Evolutionary conservation across 1,140 invertebrate species (phyloP), one percentile per base, ranked within the genome.

Genomic region (Lineus longissimus): DNA sequence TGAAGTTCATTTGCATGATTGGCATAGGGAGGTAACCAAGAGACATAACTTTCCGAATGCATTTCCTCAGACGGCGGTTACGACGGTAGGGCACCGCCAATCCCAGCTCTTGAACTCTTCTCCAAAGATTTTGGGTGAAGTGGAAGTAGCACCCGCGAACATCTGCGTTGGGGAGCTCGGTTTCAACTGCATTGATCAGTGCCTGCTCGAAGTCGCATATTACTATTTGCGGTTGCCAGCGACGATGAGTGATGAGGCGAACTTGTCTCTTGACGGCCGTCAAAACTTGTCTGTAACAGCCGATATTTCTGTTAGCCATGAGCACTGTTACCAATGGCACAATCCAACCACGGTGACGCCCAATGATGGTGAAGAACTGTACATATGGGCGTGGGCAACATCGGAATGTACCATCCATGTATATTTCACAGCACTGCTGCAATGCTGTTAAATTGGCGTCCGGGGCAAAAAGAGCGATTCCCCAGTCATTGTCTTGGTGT

Each of bases 71-170:
- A 17, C 22, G 19, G 13, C 56, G n/a, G 7, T 58, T 59, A 1
- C 55, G 17, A 25, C 41, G 27, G 29, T 67, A 67, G 0, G 30
- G 7, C 25, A 7, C 11, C 15, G 55, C 43, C 2, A 66, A 41
- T 1, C 62, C 69, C 30, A 66, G 11, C 19, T 61, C 51, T 30
- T 71, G 62, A 17, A 71, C 41, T 22, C 63, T 66, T 13, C 64
- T 51, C 59, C 47, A 69, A 2, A 69, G 30, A 23, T 55, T 61
- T 40, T 70, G 66, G 7, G 36, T 59, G 29, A 58, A 68, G 45
- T 70, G 69, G 36, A 70, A 70, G 17, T 31, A 61, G 57, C 69
- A 70, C 7, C 69, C 67, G 9, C 41, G 17, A 33, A 70, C 55
- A n/a, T 40, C 15, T 22, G 55, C 9, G 27, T 54, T 55, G 7